Conservation (phyloP, 1,140 invertebrate genomes). For the Pogonomyrmex barbatus region DNA sequence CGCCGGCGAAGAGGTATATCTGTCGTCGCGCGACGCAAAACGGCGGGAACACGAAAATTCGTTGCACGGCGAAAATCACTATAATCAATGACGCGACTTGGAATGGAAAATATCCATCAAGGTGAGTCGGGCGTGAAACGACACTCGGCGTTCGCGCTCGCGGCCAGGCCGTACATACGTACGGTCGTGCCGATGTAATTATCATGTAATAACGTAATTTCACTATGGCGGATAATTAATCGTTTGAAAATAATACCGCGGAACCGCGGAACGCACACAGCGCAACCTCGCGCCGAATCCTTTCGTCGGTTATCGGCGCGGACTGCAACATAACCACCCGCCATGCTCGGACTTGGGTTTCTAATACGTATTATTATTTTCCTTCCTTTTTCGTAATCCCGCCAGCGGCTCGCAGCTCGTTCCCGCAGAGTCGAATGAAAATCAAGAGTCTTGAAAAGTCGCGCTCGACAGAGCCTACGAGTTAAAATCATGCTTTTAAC, state of each 20-base stretch:
- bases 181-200: slow-evolving; percentile 68
- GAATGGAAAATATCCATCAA: slow-evolving; percentile 74
- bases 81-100: slow-evolving; percentile 52
- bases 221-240: slow-evolving; percentile 70
- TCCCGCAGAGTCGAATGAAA: neutral
- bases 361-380: slow-evolving; percentile 59
- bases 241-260: slow-evolving; percentile 69
- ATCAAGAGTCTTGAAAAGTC: neutral
- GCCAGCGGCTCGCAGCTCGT: slow-evolving; percentile 3
- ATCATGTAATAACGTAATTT: slow-evolving; percentile 73
- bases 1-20: neutral
- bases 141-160: slow-evolving; percentile 61
- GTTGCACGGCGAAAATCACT: slow-evolving; percentile 49
- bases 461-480: neutral
- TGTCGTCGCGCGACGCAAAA: neutral
- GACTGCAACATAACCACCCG: slow-evolving; percentile 43
- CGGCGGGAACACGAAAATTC: slow-evolving; percentile 58
- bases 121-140: slow-evolving; percentile 74
- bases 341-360: slow-evolving; percentile 4
- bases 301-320: slow-evolving; percentile 50
- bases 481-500: no score
- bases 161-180: slow-evolving; percentile 11
- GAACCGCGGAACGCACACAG: slow-evolving; percentile 39
- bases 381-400: slow-evolving; percentile 50
- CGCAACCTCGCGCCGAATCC: slow-evolving; percentile 61